phyloP scores from a whole-genome alignment of 2,113 vertebrate species.

The Gasterosteus aculeatus region DNA sequence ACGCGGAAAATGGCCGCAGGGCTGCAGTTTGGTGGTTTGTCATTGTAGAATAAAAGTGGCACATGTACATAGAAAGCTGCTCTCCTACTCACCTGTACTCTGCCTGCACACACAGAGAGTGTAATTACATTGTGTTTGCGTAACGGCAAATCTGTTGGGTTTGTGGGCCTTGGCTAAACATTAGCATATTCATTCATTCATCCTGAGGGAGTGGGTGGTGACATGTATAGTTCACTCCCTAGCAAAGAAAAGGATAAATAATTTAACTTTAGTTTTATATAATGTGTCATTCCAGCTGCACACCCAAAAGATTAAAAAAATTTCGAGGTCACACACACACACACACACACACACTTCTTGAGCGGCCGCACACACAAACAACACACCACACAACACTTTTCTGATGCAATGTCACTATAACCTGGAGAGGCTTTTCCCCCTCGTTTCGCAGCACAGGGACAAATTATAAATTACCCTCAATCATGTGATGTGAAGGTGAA shows the following conservation, averaged over 20 bases:
- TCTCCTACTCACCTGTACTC: constrained; percentile 50
- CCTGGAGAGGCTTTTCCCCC: constrained; percentile 14
- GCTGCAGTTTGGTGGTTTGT: neutral
- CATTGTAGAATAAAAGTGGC: neutral
- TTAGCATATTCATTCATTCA: constrained; percentile 28
- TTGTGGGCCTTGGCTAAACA: neutral
- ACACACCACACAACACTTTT: constrained; percentile 1
- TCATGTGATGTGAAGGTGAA: neutral
- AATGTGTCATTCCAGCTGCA: neutral
- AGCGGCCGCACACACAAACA: constrained; percentile 35
- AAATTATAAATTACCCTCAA: constrained; percentile 1
- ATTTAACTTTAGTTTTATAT: constrained; percentile 26
- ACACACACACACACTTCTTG: constrained; percentile 22
- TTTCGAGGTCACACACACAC: neutral
- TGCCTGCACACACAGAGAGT: constrained; percentile 16
- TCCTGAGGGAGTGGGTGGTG: neutral
- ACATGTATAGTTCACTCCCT: neutral
- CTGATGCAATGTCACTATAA: constrained; percentile 51
- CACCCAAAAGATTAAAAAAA: constrained; percentile 7
- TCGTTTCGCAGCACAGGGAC: constrained; percentile 21
- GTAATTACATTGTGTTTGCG: constrained; percentile 23
- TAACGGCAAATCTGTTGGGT: neutral
- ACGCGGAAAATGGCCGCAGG: constrained; percentile 1
- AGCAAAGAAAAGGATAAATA: neutral
- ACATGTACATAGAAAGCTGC: neutral